These are phyloP conservation scores for Eptatretus atami DNA, from an alignment of 2,797 vertebrate species.

Conservation along the genomic window DNA sequence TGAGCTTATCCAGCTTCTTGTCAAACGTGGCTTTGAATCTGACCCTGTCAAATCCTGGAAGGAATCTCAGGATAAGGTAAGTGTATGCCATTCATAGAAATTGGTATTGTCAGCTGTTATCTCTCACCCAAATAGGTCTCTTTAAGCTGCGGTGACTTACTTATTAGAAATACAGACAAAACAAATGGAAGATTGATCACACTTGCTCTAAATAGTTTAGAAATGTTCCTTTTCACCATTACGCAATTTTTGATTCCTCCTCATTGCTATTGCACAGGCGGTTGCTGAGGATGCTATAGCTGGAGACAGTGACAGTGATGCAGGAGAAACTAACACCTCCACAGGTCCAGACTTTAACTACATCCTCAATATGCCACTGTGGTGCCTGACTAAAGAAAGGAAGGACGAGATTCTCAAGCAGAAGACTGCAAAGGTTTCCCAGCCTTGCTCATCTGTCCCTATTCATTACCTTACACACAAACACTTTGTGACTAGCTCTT, in stretches of 20 bases:
- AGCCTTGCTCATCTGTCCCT: no score
- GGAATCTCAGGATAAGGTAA: slow-evolving; percentile 50
- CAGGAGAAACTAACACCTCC: slow-evolving; percentile 6
- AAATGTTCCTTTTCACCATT: no score
- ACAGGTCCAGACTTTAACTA: slow-evolving; percentile 73
- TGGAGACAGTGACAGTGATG: slow-evolving; percentile 1
- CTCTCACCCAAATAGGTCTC: no score
- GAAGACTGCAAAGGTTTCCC: slow-evolving; percentile 38
- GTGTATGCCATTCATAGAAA: neutral
- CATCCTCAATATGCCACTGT: slow-evolving; percentile 81
- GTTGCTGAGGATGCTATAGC: neutral
- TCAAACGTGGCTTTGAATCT: slow-evolving; percentile 63
- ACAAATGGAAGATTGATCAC: no score
- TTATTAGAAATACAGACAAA: no score
- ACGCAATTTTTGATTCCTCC: neutral
- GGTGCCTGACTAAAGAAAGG: slow-evolving; percentile 85
- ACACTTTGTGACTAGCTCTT: no score
- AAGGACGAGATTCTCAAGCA: slow-evolving; percentile 80
- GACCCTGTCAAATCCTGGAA: slow-evolving; percentile 87
- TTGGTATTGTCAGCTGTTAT: no score
- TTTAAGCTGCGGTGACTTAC: no score
- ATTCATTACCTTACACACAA: no score
- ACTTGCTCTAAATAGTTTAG: no score
- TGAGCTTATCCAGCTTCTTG: slow-evolving; percentile 52
- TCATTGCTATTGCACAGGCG: neutral